Conservation (phyloP, 2,797 vertebrate genomes). For the Rhynchonycteris naso region DNA sequence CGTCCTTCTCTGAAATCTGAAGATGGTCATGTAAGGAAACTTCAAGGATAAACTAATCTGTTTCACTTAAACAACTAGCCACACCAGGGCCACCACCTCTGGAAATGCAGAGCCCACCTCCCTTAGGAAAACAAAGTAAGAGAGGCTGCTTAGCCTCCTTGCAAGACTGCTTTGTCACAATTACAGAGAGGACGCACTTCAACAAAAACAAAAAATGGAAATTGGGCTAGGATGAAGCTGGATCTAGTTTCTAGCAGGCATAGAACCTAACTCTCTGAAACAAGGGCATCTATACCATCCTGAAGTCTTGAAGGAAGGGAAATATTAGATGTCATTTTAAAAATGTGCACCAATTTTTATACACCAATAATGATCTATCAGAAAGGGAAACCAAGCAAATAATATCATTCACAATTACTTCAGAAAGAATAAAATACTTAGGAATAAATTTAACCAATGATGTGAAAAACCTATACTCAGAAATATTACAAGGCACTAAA, state of each 20-base stretch:
- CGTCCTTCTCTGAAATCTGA: conserved; percentile 67
- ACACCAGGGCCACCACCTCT: not conserved
- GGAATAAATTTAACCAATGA: too few species aligned
- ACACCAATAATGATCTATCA: too few species aligned
- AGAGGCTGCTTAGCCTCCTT: not conserved
- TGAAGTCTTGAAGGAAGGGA: not conserved
- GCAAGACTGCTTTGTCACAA: not conserved
- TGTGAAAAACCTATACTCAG: too few species aligned
- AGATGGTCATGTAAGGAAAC: conserved; percentile 48
- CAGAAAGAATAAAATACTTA: too few species aligned
- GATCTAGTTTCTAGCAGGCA: not conserved
- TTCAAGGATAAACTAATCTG: conserved; percentile 45
- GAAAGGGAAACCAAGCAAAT: too few species aligned
- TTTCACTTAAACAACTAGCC: not conserved
- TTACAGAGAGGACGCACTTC: not conserved
- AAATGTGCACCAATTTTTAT: not conserved
- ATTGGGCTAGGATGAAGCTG: not conserved
- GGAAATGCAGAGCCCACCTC: not conserved
- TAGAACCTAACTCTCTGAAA: not conserved
- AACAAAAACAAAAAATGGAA: not conserved
- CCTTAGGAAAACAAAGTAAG: not conserved
- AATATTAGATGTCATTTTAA: not conserved
- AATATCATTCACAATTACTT: too few species aligned
- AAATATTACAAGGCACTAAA: too few species aligned
- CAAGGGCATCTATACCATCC: not conserved